A percentile compares a stretch with the other conserved stretches of the same genome.
These are phyloP conservation scores for Sterrhoptilus dennistouni DNA, from an alignment of 2,113 vertebrate genomes.

Conservation along the genomic window DNA sequence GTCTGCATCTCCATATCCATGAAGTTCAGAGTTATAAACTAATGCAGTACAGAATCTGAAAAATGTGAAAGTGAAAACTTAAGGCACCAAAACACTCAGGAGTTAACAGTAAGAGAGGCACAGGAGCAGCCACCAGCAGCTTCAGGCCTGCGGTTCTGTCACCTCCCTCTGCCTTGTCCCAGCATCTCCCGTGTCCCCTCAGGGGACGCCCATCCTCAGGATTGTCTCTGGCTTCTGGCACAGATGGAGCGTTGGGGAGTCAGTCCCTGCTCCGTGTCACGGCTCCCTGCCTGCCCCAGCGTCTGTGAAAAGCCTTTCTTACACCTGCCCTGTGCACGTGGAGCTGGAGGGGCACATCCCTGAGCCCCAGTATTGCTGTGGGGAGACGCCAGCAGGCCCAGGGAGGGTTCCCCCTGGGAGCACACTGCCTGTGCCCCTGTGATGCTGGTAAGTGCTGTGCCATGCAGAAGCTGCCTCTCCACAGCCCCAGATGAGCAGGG, in stretches of 20 bases:
- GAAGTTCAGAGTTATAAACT: background rate
- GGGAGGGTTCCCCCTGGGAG: accelerated
- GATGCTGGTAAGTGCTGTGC: background rate
- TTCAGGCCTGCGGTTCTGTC: accelerated
- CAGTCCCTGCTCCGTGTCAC: accelerated
- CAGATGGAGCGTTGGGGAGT: background rate
- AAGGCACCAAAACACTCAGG: background rate
- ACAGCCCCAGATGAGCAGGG: background rate
- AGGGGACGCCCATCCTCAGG: accelerated
- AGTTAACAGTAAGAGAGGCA: background rate
- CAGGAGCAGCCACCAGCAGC: background rate
- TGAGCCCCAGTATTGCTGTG: accelerated
- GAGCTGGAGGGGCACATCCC: accelerated
- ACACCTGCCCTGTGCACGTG: accelerated
- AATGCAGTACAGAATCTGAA: background rate
- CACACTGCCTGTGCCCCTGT: accelerated
- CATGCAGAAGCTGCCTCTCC: background rate
- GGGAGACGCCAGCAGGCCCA: accelerated
- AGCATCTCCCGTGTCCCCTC: background rate
- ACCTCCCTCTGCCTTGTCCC: background rate
- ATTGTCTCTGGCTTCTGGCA: background rate
- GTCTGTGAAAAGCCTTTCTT: background rate
- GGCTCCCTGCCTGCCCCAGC: background rate
- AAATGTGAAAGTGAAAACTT: background rate
- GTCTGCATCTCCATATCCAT: background rate